phyloP scores from a whole-genome alignment of 2,113 vertebrate species.

The Carlito syrichta region DNA sequence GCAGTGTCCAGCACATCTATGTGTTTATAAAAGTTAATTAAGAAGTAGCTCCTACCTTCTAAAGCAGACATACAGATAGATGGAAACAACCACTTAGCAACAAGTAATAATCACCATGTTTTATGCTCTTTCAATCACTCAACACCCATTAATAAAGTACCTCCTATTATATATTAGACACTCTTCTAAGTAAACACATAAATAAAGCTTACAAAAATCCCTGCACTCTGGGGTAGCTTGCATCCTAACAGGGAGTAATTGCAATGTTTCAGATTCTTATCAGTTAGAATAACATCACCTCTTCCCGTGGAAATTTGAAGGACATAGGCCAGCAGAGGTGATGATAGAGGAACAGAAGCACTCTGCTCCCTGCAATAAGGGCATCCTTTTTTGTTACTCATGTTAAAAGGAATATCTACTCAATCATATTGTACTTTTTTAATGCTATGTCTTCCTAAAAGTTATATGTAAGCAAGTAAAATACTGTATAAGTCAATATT shows the following conservation, averaged over 20 bases:
- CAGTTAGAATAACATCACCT: not conserved
- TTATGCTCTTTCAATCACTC: not conserved
- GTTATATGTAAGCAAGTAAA: not conserved
- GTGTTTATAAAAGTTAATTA: not conserved
- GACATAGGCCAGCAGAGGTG: not conserved
- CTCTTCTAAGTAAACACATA: not conserved
- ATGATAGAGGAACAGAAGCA: accelerated
- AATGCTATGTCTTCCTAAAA: not conserved
- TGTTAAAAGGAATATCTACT: not conserved
- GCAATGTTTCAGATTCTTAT: not conserved
- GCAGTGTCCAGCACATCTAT: not conserved
- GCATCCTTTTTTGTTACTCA: not conserved
- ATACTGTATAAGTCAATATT: not conserved
- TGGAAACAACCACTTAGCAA: not conserved
- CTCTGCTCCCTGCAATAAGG: not conserved
- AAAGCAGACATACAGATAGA: not conserved
- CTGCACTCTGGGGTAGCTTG: not conserved
- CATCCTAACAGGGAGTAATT: not conserved
- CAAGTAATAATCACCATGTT: not conserved
- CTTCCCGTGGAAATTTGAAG: not conserved
- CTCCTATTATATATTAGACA: not conserved
- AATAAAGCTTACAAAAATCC: not conserved
- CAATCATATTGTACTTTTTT: not conserved
- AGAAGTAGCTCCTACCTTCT: not conserved
- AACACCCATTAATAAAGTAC: not conserved